These are phyloP conservation scores for Orthonyx spaldingii DNA, from an alignment of 2,113 vertebrate genomes.

Conservation along the genomic window DNA sequence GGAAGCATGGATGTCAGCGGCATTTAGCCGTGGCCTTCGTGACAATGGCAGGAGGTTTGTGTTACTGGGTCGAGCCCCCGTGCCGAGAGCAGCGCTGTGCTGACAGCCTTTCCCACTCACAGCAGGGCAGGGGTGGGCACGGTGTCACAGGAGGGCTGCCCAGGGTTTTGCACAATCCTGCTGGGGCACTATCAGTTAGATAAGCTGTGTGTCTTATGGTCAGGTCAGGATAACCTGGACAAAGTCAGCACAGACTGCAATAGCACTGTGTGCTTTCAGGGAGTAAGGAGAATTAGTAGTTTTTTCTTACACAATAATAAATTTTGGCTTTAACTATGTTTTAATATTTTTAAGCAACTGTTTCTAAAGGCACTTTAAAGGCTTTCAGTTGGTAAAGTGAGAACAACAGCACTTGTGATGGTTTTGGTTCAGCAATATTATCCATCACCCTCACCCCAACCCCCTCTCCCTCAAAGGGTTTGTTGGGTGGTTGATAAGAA, in stretches of 20 bases:
- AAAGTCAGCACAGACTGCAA: background rate
- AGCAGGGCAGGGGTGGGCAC: background rate
- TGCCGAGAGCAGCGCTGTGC: background rate
- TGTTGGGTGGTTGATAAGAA: constrained; percentile 46
- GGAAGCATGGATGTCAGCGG: accelerated
- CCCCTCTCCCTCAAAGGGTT: background rate
- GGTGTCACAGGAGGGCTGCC: background rate
- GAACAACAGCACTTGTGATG: background rate
- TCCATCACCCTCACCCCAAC: background rate
- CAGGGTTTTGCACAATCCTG: background rate
- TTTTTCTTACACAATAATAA: background rate
- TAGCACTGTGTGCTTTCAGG: background rate
- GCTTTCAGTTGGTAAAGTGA: background rate
- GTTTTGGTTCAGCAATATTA: background rate
- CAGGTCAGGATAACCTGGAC: constrained; percentile 61
- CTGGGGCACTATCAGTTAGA: constrained; percentile 28
- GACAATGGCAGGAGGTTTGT: accelerated
- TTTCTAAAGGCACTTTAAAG: background rate
- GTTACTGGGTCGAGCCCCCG: background rate
- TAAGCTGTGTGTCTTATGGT: constrained; percentile 1
- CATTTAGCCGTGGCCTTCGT: background rate
- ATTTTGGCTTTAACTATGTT: background rate
- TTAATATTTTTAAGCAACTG: background rate
- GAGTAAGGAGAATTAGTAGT: background rate
- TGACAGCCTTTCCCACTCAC: background rate